phyloP scores from a whole-genome alignment of 2,888 invertebrate species.

The Cartodere bifasciata region DNA sequence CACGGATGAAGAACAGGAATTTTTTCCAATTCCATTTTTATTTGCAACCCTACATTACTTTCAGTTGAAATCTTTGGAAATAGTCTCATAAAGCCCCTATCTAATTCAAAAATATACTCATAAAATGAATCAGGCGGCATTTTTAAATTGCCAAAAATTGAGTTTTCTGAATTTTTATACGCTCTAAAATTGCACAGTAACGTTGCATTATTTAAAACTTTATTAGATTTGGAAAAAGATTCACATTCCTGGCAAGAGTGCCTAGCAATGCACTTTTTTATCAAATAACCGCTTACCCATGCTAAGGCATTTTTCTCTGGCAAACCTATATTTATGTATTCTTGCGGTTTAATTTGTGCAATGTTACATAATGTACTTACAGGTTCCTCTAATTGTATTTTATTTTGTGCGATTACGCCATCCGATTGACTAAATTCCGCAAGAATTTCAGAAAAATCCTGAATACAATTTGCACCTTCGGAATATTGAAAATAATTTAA shows the following conservation, averaged over 20 bases:
- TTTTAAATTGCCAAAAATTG: constrained; percentile 3
- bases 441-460: constrained; percentile 2
- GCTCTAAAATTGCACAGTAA: constrained; percentile 2
- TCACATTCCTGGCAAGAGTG: too few relatives aligned
- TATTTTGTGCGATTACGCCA: neutral
- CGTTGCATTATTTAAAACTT: neutral
- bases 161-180: constrained; percentile 2
- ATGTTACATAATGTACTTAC: constrained; percentile 2
- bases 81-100: constrained; percentile 4
- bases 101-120: neutral
- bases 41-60: too few relatives aligned
- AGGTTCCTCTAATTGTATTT: too few relatives aligned
- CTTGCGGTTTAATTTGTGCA: neutral
- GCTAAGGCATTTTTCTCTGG: constrained; percentile 1
- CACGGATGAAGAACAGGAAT: too few relatives aligned
- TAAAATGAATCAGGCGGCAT: constrained; percentile 2
- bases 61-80: too few relatives aligned
- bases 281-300: constrained; percentile 2
- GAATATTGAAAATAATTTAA: constrained; percentile 10
- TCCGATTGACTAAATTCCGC: neutral
- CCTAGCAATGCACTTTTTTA: constrained; percentile 4
- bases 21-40: too few relatives aligned
- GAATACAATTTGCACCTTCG: constrained; percentile 7
- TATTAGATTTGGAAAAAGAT: neutral
- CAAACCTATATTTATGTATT: neutral